Base-by-base conservation (phyloP, 2,888 invertebrate species). In the Parnassius mnemosyne region DNA sequence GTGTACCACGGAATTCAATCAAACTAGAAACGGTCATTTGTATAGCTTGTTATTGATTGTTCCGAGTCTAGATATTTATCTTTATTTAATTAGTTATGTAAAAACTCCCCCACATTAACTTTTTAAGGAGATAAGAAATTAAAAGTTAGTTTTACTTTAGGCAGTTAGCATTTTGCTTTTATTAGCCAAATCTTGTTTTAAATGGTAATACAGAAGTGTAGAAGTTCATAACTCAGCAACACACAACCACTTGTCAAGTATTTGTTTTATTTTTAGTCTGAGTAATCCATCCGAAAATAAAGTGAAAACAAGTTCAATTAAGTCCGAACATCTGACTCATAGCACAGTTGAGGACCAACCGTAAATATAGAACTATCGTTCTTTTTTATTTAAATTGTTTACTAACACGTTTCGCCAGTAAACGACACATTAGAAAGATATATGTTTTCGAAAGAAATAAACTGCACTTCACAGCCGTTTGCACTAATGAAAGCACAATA, bases 381-480 rank as follows among this genome's bases (percentile, higher is more conserved):
- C 44, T 53, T 57, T 61, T 53, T 53, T 53, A 57, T 47, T 57
- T 11, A 46, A 57, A 53, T 57, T 57, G 62, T 57, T 57, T 57
- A 62, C 57, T 42, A 63, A 56, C 63, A 55, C 55, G 52, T 56
- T 60, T 59, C 51, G 16, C 63, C 47, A 44, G 63, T 56, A 52
- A 41, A 42, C 46, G 61, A 53, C 61, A 63, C 49, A 41, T 58
- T 54, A 54, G 58, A 63, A 55, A 63, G 62, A 63, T 63, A 63
- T 50, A 63, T 58, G 62, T 50, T 10, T 46, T 49, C 16, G 34
- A 55, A 53, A 46, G 54, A 59, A 59, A 57, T 62, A 44, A 53
- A 63, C 51, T 44, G 42, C 25, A 16, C 55, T 50, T 44, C 51
- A 43, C 47, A 20, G 9, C 10, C 46, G n/a, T 43, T 44, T 34